These are phyloP conservation scores for Cryptophagus acutangulus DNA, from an alignment of 2,888 invertebrate species.

Conservation along the genomic window DNA sequence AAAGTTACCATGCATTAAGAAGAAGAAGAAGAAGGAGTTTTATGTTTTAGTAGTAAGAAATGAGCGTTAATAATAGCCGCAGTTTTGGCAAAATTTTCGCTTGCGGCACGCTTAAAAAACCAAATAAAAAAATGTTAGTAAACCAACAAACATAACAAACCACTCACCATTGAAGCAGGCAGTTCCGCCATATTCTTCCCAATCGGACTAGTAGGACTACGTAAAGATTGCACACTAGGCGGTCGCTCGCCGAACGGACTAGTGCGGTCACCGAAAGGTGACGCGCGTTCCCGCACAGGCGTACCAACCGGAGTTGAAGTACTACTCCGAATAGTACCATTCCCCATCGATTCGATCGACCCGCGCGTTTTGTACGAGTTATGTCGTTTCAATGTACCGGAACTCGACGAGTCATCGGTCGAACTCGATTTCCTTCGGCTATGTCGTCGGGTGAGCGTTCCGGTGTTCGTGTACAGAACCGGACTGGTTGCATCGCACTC, in stretches of 20 bases:
- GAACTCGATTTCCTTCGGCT: slow-evolving; percentile 50
- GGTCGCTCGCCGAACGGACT: slow-evolving; percentile 36
- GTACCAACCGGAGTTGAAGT: slow-evolving; percentile 51
- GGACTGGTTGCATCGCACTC: slow-evolving; percentile 48
- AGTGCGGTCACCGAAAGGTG: slow-evolving; percentile 45
- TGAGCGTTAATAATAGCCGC: too few relatives aligned
- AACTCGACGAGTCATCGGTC: slow-evolving; percentile 44
- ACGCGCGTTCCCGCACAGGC: slow-evolving; percentile 50
- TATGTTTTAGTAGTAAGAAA: too few relatives aligned
- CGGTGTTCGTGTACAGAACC: slow-evolving; percentile 41
- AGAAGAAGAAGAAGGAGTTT: too few relatives aligned
- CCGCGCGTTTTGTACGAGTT: slow-evolving; percentile 51
- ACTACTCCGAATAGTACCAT: slow-evolving; percentile 48
- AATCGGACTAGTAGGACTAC: slow-evolving; percentile 35
- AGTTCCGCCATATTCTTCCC: slow-evolving; percentile 34
- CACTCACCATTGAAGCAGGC: slow-evolving; percentile 45
- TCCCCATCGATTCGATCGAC: slow-evolving; percentile 49
- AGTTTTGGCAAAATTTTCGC: too few relatives aligned
- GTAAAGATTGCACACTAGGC: slow-evolving; percentile 36
- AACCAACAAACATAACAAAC: not conserved
- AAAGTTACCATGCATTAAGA: too few relatives aligned
- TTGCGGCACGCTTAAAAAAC: too few relatives aligned
- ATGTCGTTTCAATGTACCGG: slow-evolving; percentile 57
- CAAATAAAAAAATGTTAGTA: not conserved
- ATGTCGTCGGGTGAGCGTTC: slow-evolving; percentile 52